A percentile compares a stretch with the other conserved stretches of the same genome.
These are phyloP conservation scores for Trididemnum nubilum DNA, from an alignment of 23 tunicate genomes.

Conservation along the genomic window DNA sequence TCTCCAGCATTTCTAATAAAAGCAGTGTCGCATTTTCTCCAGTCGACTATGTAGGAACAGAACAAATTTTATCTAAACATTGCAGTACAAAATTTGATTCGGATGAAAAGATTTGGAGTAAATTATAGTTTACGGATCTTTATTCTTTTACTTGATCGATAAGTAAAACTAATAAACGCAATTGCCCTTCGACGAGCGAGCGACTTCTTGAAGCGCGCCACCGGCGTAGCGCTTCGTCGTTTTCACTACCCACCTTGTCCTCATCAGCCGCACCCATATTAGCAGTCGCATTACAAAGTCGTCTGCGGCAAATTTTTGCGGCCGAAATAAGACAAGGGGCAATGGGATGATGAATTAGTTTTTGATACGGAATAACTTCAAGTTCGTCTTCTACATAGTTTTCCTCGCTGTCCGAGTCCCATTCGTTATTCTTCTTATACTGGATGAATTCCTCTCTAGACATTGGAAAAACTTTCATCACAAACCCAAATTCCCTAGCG, in stretches of 20 bases:
- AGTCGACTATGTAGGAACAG: no score
- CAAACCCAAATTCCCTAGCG: slow-evolving; percentile 18
- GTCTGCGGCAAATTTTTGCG: not conserved
- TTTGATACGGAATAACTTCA: slow-evolving; percentile 10
- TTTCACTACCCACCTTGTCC: not conserved
- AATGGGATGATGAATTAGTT: not conserved
- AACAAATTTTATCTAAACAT: no score
- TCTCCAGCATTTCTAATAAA: no score
- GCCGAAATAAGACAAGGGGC: not conserved
- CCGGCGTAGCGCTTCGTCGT: not conserved
- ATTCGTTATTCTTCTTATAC: slow-evolving; percentile 10
- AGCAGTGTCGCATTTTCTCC: no score
- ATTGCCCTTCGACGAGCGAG: slow-evolving; percentile 2
- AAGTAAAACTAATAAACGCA: not conserved
- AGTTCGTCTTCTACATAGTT: not conserved
- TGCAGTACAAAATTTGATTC: no score
- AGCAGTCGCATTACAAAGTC: not conserved
- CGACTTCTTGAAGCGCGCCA: not conserved
- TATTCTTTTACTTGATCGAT: no score
- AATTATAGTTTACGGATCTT: no score
- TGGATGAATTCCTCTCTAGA: slow-evolving; percentile 31
- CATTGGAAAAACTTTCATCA: slow-evolving; percentile 45
- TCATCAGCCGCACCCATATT: not conserved
- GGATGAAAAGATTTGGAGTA: no score
- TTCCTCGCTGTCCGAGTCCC: slow-evolving; percentile 9